These are phyloP conservation scores for Sphaeridia pumilis DNA, from an alignment of 2,888 invertebrate species.

Conservation along the genomic window DNA sequence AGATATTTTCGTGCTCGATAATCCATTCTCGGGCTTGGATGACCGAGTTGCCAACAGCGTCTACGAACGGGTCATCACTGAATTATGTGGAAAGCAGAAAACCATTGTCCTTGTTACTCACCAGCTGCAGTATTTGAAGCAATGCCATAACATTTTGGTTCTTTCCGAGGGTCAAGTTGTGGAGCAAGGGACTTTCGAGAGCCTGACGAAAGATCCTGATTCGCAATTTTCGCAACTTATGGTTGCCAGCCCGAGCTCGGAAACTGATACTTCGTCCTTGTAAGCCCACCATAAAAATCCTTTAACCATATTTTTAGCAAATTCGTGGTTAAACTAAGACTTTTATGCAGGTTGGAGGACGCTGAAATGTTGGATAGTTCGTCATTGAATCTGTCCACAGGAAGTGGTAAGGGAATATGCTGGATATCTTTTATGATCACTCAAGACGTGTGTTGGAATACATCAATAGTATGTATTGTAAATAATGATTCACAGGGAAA, in stretches of 20 bases:
- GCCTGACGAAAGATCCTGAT: slow-evolving; percentile 40
- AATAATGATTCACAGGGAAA: no score
- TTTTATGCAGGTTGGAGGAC: no score
- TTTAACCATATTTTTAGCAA: no score
- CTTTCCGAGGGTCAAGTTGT: slow-evolving; percentile 47
- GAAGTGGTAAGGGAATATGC: no score
- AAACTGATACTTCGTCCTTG: no score
- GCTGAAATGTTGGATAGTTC: no score
- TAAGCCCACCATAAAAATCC: no score
- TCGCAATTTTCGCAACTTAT: slow-evolving; percentile 38
- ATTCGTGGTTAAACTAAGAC: no score
- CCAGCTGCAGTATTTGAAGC: slow-evolving; percentile 49
- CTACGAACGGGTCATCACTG: slow-evolving; percentile 46
- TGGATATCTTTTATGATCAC: no score
- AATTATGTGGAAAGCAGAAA: slow-evolving; percentile 44
- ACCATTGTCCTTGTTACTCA: slow-evolving; percentile 51
- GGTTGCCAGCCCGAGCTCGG: neutral
- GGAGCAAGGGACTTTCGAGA: slow-evolving; percentile 47
- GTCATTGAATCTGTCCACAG: no score
- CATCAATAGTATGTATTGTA: no score
- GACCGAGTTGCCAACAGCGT: slow-evolving; percentile 44
- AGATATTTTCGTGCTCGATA: slow-evolving; percentile 50
- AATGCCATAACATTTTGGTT: slow-evolving; percentile 49
- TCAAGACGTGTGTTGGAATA: no score
- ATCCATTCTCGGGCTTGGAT: slow-evolving; percentile 49